A percentile compares a stretch with the other conserved stretches of the same genome.
phyloP scores from a whole-genome alignment of 2,113 vertebrate genomes.

The Marcusenius ussheri region DNA sequence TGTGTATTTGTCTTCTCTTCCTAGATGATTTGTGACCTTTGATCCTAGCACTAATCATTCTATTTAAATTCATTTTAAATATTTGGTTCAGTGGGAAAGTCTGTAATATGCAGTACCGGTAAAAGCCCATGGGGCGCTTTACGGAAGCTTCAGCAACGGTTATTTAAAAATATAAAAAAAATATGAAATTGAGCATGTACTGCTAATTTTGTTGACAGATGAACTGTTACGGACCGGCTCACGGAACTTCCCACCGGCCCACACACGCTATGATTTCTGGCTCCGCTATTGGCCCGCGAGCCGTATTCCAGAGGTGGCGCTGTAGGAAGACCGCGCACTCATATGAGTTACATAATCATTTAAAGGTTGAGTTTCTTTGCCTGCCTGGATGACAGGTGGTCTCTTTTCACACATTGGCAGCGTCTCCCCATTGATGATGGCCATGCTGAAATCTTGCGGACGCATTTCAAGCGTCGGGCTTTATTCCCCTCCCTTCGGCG shows the following conservation, averaged over 20 bases:
- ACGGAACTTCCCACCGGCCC: neutral
- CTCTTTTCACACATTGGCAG: neutral
- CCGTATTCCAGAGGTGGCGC: neutral
- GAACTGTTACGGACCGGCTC: neutral
- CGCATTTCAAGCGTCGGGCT: slow-evolving; percentile 49
- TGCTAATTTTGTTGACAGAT: neutral
- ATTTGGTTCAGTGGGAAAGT: neutral
- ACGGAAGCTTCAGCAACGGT: neutral
- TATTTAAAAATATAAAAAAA: neutral
- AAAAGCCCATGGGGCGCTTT: neutral
- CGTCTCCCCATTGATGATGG: slow-evolving; percentile 44
- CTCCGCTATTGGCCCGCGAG: neutral
- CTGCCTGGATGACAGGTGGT: neutral
- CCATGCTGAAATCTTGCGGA: slow-evolving; percentile 64
- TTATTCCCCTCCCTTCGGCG: slow-evolving; percentile 55
- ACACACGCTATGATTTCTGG: neutral
- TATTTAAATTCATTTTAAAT: neutral
- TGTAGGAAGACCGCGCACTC: neutral
- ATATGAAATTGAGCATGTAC: neutral
- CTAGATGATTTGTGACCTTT: neutral
- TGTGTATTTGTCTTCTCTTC: neutral
- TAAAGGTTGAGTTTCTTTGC: neutral
- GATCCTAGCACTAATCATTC: neutral
- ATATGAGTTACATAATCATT: neutral
- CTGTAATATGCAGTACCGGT: neutral